These are phyloP conservation scores for Oxygymnocypris stewartii DNA, from an alignment of 2,113 vertebrate species.

Conservation along the genomic window DNA sequence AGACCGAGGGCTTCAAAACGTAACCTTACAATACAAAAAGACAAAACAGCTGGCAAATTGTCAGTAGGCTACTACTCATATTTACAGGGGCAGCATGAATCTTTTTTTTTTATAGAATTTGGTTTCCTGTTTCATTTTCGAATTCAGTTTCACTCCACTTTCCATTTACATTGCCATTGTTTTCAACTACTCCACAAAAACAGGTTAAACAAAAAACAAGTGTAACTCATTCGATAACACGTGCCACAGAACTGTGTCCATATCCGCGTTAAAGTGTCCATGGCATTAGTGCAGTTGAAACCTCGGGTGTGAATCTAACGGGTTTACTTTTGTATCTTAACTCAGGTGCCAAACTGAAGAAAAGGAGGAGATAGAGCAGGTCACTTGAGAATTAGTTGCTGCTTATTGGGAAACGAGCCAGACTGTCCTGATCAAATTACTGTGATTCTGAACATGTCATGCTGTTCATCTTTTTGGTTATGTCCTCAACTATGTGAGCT, in stretches of 20 bases:
- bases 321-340: conserved; percentile 76
- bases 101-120: conserved; percentile 40
- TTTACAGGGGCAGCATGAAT: conserved; percentile 67
- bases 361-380: conserved; percentile 73
- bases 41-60: conserved; percentile 52
- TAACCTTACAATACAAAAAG: conserved; percentile 55
- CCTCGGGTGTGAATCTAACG: conserved; percentile 59
- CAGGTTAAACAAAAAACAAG: conserved; percentile 51
- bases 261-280: conserved; percentile 63
- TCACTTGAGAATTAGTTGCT: conserved; percentile 66
- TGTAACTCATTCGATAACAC: conserved; percentile 59
- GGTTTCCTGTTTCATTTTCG: conserved; percentile 28
- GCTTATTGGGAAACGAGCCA: conserved; percentile 57
- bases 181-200: conserved; percentile 33
- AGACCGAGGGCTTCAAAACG: conserved; percentile 61
- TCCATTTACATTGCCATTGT: background rate
- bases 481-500: conserved; percentile 33
- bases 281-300: conserved; percentile 63
- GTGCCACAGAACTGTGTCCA: conserved; percentile 54
- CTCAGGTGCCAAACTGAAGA: conserved; percentile 80
- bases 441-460: conserved; percentile 60
- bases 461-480: conserved; percentile 46
- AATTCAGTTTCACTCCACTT: conserved; percentile 26
- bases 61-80: conserved; percentile 50
- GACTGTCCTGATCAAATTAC: conserved; percentile 59